Conservation (phyloP, 1,140 invertebrate genomes). For the Procambarus clarkii region DNA sequence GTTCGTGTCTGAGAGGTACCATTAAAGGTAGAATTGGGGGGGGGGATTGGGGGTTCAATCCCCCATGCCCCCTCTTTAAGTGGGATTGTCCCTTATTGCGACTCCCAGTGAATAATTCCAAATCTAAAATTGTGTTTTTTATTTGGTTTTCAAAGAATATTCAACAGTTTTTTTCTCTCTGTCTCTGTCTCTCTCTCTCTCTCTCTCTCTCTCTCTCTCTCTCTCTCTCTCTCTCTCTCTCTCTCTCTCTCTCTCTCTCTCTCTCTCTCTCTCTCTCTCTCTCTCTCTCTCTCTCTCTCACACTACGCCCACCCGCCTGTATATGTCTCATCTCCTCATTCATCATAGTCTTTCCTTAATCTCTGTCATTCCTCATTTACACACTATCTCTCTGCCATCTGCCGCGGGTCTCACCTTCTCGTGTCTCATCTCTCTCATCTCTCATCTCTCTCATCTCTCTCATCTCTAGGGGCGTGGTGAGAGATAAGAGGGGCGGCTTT, state of each 20-base stretch:
- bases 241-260: conserved; percentile 3
- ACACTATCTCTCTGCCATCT: not conserved
- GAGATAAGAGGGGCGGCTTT: not conserved
- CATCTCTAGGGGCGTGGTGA: not conserved
- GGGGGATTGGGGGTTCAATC: too few relatives aligned
- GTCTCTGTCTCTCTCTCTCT: not conserved
- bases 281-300: not conserved
- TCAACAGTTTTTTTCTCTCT: not conserved
- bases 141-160: too few relatives aligned
- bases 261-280: conserved; percentile 4
- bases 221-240: not conserved
- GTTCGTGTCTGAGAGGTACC: too few relatives aligned
- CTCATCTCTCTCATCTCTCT: not conserved
- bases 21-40: too few relatives aligned
- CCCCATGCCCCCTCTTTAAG: too few relatives aligned
- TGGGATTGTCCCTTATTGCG: too few relatives aligned
- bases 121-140: too few relatives aligned
- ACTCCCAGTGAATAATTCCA: too few relatives aligned
- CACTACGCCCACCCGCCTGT: not conserved
- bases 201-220: not conserved
- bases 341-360: not conserved
- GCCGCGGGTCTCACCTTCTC: not conserved
- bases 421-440: not conserved
- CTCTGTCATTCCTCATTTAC: not conserved
- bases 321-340: not conserved